Conservation (phyloP, 1,140 invertebrate genomes). For the Sycophila sp. region DNA sequence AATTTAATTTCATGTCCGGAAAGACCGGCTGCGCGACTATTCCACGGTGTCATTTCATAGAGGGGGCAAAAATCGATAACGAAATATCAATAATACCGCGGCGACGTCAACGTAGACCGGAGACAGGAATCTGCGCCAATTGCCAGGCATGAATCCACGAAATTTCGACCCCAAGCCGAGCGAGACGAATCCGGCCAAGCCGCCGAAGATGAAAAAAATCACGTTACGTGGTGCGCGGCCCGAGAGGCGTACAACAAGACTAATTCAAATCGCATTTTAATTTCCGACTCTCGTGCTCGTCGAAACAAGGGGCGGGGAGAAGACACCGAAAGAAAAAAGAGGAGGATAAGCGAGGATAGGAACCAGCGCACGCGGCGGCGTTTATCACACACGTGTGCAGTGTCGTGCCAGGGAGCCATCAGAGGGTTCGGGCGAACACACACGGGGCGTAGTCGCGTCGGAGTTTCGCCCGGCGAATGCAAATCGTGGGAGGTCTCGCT, state of each 20-base stretch:
- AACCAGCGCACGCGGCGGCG: not conserved
- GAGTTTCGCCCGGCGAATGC: slow-evolving; percentile 45
- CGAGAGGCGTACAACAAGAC: not conserved
- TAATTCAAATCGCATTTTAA: not conserved
- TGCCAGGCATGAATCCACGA: slow-evolving; percentile 31
- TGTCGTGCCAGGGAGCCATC: slow-evolving; percentile 61
- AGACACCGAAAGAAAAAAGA: not conserved
- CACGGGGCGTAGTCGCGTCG: not conserved
- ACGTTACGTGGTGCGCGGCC: not conserved
- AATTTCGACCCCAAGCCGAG: not conserved
- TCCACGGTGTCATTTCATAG: too few species aligned
- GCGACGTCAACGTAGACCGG: not conserved
- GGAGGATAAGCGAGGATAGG: too few species aligned
- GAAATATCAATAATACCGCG: not conserved
- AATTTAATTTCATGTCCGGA: too few species aligned
- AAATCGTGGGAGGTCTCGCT: slow-evolving; percentile 49
- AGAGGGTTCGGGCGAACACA: slow-evolving; percentile 44
- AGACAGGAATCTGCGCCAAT: slow-evolving; percentile 19
- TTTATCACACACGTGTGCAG: slow-evolving; percentile 15
- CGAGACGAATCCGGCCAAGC: slow-evolving; percentile 25
- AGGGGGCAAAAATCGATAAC: not conserved
- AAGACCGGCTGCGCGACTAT: too few species aligned
- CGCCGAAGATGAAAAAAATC: not conserved
- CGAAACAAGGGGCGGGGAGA: too few species aligned
- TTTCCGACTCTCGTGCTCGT: too few species aligned